Evolutionary conservation across 92 coral and sea anemone species (phyloP), one percentile per base, ranked within the genome.

Genomic region (Palythoa heliodiscus): DNA sequence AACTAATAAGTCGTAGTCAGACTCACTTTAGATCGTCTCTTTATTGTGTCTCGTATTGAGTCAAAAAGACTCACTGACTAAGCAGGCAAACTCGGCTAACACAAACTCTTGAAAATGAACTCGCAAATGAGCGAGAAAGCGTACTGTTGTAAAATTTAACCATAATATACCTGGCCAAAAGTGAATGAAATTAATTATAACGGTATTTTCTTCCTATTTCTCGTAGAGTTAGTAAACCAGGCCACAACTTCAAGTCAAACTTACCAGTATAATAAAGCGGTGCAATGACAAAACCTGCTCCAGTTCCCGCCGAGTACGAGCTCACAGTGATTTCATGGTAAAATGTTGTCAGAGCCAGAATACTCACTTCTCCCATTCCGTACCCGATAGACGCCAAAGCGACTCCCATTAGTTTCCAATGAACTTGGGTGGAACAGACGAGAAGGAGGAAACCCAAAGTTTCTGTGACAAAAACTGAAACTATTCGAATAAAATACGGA

Each of bases 181-280:
- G 0, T 43, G 50, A 3, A 43, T 43, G 4, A 43, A 43, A 8
- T 43, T 1, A 43, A 29, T 29, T 43, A 43, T 43, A 7, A 8
- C 7, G 50, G 9, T 43, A 43, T 43, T 43, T 8, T 8, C 4
- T 43, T 8, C 50, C 7, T 43, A 8, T 43, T 43, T 8, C 4
- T 43, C 50, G 4, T 1, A 43, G 64, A 58, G 13, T n/a, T 15
- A 17, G 10, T 63, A 8, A 0, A 3, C 19, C 10, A 3, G 19
- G 15, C n/a, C 5, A 63, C 11, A 2, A 63, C 7, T 63, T 2
- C 11, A 16, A 7, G 13, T 67, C 11, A 82, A 60, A 60, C 89
- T 73, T 86, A 92, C 98, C 98, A 11, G 98, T 94, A 60, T 92
- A 94, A 69, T 92, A 94, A 7, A 94, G 90, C 8, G 95, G 98